These are phyloP conservation scores for Macrotis lagotis DNA, from an alignment of 2,113 vertebrate species.

Conservation along the genomic window DNA sequence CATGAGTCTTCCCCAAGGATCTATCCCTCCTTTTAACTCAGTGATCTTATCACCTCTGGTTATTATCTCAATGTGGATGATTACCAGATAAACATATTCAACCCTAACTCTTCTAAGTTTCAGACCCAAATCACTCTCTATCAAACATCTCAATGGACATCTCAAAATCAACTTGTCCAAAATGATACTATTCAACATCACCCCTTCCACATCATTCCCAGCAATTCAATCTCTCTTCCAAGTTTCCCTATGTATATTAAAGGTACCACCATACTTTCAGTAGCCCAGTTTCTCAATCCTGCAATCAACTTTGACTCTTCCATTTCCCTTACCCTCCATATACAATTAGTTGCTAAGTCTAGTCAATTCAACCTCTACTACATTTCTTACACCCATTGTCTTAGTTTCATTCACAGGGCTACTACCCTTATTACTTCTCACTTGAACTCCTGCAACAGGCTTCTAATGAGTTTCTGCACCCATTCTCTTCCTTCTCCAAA, in stretches of 20 bases:
- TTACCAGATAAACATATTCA: neutral
- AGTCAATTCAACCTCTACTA: neutral
- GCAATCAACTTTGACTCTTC: neutral
- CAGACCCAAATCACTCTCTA: neutral
- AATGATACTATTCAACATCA: neutral
- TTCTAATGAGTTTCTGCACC: too few relatives aligned
- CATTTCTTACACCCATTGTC: neutral
- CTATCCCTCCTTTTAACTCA: neutral
- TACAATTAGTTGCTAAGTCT: neutral
- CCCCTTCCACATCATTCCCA: neutral
- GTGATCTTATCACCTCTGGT: neutral
- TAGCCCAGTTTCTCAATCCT: neutral
- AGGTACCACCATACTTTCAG: neutral
- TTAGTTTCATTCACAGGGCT: neutral
- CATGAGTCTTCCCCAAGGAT: neutral
- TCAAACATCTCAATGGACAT: neutral
- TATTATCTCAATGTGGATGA: too few relatives aligned
- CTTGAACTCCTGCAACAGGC: neutral
- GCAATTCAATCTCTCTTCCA: neutral
- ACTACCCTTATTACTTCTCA: neutral
- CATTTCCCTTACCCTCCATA: neutral
- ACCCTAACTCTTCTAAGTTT: neutral
- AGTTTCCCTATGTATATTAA: neutral
- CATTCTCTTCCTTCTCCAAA: too few relatives aligned
- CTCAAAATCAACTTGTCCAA: neutral